Percentiles rank a stretch among this genome's conserved stretches.
These are phyloP conservation scores for Zaprionus ornatus DNA, from an alignment of 1,140 invertebrate species.

Conservation along the genomic window DNA sequence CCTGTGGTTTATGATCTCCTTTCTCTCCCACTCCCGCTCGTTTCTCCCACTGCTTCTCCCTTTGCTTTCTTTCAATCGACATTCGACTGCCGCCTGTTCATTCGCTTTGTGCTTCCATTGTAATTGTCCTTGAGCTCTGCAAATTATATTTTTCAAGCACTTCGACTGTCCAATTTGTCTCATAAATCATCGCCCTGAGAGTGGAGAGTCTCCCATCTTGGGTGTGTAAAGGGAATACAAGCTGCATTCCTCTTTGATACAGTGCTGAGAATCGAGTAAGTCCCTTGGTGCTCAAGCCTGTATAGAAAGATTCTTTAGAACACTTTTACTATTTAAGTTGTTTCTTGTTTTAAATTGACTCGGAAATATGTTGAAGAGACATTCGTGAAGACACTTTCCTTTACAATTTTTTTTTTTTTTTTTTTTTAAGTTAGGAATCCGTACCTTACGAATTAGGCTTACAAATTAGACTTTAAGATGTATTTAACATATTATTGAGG, in stretches of 20 bases:
- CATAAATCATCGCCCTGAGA: not conserved
- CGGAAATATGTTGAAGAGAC: not conserved
- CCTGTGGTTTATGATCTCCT: conserved; percentile 37
- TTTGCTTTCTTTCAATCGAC: not conserved
- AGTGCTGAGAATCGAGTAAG: not conserved
- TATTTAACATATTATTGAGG: no score
- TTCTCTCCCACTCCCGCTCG: not conserved
- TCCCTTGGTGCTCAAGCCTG: not conserved
- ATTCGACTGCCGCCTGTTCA: conserved; percentile 2
- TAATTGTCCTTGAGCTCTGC: not conserved
- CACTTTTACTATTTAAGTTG: not conserved
- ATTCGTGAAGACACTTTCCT: no score
- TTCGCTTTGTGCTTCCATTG: not conserved
- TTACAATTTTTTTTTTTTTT: no score
- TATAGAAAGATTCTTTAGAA: not conserved
- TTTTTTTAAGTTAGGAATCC: no score
- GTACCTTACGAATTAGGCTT: no score
- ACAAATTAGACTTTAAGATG: no score
- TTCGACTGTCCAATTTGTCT: not conserved
- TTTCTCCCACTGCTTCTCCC: not conserved
- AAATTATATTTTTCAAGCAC: conserved; percentile 17
- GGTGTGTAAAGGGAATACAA: not conserved
- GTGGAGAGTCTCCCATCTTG: not conserved
- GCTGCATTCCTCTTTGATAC: not conserved
- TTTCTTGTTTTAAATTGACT: not conserved